A percentile compares a stretch with the other conserved stretches of the same genome.
phyloP scores from a whole-genome alignment of 1,140 invertebrate species.

The Bombus sylvicola region DNA sequence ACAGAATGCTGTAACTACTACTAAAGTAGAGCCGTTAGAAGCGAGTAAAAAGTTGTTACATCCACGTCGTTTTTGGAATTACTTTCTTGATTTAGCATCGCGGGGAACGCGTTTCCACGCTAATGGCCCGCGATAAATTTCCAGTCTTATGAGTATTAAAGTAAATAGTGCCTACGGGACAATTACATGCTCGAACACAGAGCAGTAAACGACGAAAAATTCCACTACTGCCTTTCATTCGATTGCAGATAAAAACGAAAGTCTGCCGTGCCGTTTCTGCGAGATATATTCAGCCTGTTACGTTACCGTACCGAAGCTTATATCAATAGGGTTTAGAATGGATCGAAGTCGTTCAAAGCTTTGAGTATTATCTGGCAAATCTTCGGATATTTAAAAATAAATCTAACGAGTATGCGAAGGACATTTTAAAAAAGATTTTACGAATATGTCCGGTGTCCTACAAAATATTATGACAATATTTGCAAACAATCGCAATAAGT shows the following conservation, averaged over 20 bases:
- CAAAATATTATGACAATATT: too few species aligned
- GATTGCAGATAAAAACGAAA: constrained; percentile 18
- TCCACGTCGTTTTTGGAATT: constrained; percentile 14
- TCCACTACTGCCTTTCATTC: not conserved
- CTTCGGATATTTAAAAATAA: not conserved
- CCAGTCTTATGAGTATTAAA: constrained; percentile 31
- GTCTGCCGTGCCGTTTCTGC: too few species aligned
- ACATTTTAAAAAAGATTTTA: too few species aligned
- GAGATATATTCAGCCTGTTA: not conserved
- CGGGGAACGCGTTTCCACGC: not conserved
- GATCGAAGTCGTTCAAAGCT: not conserved
- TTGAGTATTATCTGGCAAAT: too few species aligned
- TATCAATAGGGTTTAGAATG: not conserved
- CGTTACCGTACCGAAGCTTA: not conserved
- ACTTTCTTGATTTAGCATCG: constrained; percentile 46
- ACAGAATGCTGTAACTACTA: too few species aligned
- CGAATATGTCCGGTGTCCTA: too few species aligned
- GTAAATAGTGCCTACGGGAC: not conserved
- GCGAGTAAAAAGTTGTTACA: not conserved
- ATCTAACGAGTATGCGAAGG: not conserved
- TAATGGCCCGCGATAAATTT: constrained; percentile 56
- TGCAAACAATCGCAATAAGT: too few species aligned
- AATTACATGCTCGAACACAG: not conserved
- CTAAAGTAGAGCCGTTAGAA: not conserved
- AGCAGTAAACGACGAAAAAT: constrained; percentile 7